Evolutionary conservation across 1,140 invertebrate genomes (phyloP).

Genomic region (Euura saliciscinereae): DNA sequence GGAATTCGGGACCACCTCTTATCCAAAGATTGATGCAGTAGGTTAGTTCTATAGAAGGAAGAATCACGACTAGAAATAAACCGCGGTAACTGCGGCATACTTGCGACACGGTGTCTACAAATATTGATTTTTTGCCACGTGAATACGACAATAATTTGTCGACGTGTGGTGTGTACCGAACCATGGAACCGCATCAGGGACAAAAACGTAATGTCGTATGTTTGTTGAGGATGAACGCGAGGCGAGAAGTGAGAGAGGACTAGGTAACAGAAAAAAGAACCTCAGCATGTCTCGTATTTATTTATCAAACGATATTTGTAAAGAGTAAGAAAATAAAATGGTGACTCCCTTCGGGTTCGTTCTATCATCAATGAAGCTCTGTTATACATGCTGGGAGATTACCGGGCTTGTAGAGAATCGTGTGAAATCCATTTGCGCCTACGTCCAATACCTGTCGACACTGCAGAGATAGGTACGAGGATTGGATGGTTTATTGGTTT

Average conservation of each 20-base stretch:
- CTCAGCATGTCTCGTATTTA: not conserved
- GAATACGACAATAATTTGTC: conserved; percentile 48
- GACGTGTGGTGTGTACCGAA: conserved; percentile 25
- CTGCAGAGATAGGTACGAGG: not conserved
- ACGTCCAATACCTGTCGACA: not conserved
- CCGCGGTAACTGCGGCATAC: not conserved
- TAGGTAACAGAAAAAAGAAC: not conserved
- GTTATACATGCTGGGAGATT: not conserved
- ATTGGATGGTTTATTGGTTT: not conserved
- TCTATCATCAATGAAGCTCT: too few species aligned
- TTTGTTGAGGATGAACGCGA: conserved; percentile 18
- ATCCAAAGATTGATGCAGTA: not conserved
- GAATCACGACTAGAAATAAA: too few species aligned
- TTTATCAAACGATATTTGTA: too few species aligned
- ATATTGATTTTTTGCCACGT: conserved; percentile 46
- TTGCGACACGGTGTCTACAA: conserved; percentile 37
- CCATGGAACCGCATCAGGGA: not conserved
- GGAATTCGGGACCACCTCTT: not conserved
- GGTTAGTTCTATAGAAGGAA: too few species aligned
- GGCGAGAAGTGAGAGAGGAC: not conserved
- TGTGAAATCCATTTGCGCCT: conserved; percentile 6
- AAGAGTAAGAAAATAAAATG: too few species aligned
- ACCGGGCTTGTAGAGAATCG: not conserved
- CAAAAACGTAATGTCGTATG: conserved; percentile 18
- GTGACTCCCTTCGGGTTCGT: too few species aligned